Conservation (phyloP, 2,113 vertebrate genomes). For the Falco punctatus region DNA sequence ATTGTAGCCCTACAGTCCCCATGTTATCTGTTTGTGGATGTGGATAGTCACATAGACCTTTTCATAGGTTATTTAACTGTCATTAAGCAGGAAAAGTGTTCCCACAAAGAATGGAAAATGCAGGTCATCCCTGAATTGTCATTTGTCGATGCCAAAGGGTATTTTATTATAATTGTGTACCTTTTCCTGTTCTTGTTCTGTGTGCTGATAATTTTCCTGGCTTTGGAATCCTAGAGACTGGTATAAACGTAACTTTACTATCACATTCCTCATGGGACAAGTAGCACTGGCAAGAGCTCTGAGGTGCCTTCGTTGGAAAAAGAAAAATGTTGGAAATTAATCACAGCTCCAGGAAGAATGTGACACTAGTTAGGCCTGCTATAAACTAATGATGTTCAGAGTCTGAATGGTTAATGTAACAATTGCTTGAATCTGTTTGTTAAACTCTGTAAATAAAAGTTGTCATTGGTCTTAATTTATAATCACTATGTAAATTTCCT, state of each 20-base stretch:
- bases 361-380: background rate
- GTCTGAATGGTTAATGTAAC: background rate
- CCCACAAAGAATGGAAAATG: background rate
- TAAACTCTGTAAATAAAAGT: conserved; percentile 14
- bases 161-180: background rate
- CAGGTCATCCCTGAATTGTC: background rate
- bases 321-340: conserved; percentile 12
- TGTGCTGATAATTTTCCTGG: conserved; percentile 9
- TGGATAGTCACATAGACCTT: background rate
- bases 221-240: conserved; percentile 82
- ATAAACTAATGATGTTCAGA: background rate
- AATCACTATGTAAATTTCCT: background rate
- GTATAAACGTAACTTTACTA: conserved; percentile 90
- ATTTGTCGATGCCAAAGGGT: background rate
- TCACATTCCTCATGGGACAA: conserved; percentile 91
- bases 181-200: background rate
- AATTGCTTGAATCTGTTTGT: background rate
- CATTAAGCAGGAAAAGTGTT: background rate
- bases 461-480: background rate
- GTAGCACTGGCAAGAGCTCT: conserved; percentile 81
- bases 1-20: background rate
- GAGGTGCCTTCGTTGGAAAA: conserved; percentile 70
- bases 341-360: background rate
- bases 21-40: background rate
- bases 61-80: background rate